Base-by-base conservation (phyloP, 2,888 invertebrate genomes). In the Gasteruption jaculator region DNA sequence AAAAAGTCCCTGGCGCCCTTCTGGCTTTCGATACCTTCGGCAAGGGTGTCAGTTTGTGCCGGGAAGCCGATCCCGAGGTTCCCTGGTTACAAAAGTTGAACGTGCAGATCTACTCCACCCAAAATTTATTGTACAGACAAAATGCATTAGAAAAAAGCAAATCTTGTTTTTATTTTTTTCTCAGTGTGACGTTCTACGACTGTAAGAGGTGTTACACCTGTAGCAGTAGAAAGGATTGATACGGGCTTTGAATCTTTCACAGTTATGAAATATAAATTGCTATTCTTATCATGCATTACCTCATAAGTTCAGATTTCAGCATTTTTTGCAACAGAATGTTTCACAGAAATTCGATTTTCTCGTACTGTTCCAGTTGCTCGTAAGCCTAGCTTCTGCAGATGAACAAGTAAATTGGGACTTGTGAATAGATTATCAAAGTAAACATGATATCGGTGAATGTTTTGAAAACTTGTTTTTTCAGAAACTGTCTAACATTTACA, bases 41-140 rank as follows among this genome's bases (percentile, higher is more conserved):
- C n/a, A n/a, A n/a, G n/a, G n/a, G n/a, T n/a, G n/a, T n/a, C n/a
- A n/a, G n/a, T n/a, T n/a, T n/a, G n/a, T n/a, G n/a, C n/a, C n/a
- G n/a, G n/a, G n/a, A n/a, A n/a, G n/a, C n/a, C n/a, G n/a, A n/a
- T n/a, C n/a, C n/a, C n/a, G n/a, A n/a, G n/a, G n/a, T n/a, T n/a
- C n/a, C n/a, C n/a, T n/a, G n/a, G n/a, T n/a, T n/a, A n/a, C n/a
- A n/a, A n/a, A n/a, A n/a, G n/a, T n/a, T n/a, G n/a, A n/a, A n/a
- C n/a, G n/a, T n/a, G n/a, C n/a, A 24, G 24, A 24, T 24, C 24
- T 24, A 24, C 24, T n/a, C 24, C 24, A n/a, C n/a, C 24, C 24
- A 24, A 8, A 24, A 24, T n/a, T 24, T 24, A 7, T 24, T 24
- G 24, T 24, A 24, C n/a, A n/a, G n/a, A n/a, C n/a, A n/a, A n/a